phyloP scores from a whole-genome alignment of 1,140 invertebrate genomes.

The Tribolium castaneum region DNA sequence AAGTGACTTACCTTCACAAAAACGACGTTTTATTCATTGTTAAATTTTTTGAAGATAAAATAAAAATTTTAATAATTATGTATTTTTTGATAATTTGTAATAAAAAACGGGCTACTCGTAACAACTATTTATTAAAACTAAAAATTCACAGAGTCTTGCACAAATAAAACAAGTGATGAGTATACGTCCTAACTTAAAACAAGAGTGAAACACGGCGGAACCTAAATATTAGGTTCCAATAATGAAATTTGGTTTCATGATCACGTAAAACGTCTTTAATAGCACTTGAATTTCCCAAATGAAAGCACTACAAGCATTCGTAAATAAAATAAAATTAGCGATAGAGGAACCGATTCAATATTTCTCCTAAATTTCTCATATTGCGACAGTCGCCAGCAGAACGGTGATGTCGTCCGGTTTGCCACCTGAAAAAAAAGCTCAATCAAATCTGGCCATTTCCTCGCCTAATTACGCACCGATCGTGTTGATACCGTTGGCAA shows the following conservation, averaged over 20 bases:
- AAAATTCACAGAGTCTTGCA: constrained; percentile 52
- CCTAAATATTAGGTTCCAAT: constrained; percentile 56
- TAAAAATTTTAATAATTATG: no score
- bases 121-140: constrained; percentile 55
- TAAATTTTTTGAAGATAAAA: no score
- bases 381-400: constrained; percentile 89
- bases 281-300: constrained; percentile 9
- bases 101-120: constrained; percentile 13
- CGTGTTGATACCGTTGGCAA: constrained; percentile 91
- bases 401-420: constrained; percentile 99
- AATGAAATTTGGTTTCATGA: constrained; percentile 48
- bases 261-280: constrained; percentile 13
- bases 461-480: constrained; percentile 74
- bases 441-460: background rate
- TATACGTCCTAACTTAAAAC: constrained; percentile 42
- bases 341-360: constrained; percentile 10
- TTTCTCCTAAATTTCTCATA: constrained; percentile 50
- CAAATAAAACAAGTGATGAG: constrained; percentile 55
- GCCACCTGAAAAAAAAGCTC: constrained; percentile 82
- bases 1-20: no score
- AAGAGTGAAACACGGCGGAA: constrained; percentile 37
- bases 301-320: constrained; percentile 8
- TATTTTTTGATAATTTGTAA: no score
- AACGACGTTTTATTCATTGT: no score
- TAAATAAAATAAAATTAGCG: constrained; percentile 4